A percentile compares a stretch with the other conserved stretches of the same genome.
These are phyloP conservation scores for Asobara japonica DNA, from an alignment of 1,140 invertebrate genomes.

Conservation along the genomic window DNA sequence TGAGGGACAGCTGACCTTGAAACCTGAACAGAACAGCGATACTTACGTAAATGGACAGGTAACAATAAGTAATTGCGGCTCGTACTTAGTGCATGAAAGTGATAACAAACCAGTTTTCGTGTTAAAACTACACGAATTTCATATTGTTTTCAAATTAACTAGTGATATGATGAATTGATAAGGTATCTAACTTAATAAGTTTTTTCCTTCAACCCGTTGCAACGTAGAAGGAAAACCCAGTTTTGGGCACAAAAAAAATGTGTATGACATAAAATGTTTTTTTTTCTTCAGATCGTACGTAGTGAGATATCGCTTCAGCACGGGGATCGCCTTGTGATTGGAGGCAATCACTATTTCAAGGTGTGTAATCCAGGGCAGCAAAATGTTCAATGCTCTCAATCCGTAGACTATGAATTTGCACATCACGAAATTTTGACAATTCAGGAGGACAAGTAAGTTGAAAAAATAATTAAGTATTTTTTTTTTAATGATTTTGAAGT, in stretches of 20 bases:
- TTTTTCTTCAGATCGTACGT: conserved; percentile 48
- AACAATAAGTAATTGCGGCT: too few relatives aligned
- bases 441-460: conserved; percentile 69
- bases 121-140: too few relatives aligned
- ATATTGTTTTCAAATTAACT: too few relatives aligned
- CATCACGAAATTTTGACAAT: conserved; percentile 72
- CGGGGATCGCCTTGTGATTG: conserved; percentile 75
- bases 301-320: conserved; percentile 66
- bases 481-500: conserved; percentile 16
- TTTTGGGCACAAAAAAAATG: too few relatives aligned
- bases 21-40: conserved; percentile 67
- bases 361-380: conserved; percentile 65
- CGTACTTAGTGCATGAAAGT: neutral
- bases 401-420: conserved; percentile 73
- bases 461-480: conserved; percentile 4
- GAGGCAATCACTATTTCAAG: conserved; percentile 76
- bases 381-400: conserved; percentile 46
- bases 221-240: too few relatives aligned
- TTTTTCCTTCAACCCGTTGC: too few relatives aligned
- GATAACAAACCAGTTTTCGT: neutral
- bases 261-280: conserved; percentile 14
- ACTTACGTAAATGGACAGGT: conserved; percentile 76
- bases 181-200: too few relatives aligned
- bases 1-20: conserved; percentile 62
- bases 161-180: too few relatives aligned